phyloP scores from a whole-genome alignment of 2,113 vertebrate species.

The Urocynchramus pylzowi region DNA sequence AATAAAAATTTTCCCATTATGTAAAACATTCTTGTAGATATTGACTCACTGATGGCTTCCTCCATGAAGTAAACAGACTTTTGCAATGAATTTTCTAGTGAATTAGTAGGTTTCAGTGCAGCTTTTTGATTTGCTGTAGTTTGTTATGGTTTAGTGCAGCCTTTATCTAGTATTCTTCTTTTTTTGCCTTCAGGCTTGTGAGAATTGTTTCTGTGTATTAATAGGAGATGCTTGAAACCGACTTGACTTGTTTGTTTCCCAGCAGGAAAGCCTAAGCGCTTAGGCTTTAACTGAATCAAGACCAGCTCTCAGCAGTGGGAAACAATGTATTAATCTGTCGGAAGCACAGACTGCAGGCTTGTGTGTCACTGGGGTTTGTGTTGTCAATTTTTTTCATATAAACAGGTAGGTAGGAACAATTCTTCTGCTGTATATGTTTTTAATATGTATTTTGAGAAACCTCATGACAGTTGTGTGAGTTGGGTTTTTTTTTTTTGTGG shows the following conservation, averaged over 20 bases:
- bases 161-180: background rate
- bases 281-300: constrained; percentile 49
- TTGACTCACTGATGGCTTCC: constrained; percentile 66
- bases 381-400: constrained; percentile 25
- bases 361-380: constrained; percentile 25
- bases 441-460: background rate
- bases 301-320: constrained; percentile 49
- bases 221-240: constrained; percentile 41
- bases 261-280: constrained; percentile 52
- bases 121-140: background rate
- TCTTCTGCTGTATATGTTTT: background rate
- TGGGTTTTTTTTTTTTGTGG: background rate
- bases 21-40: constrained; percentile 50
- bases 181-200: constrained; percentile 10
- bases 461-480: background rate
- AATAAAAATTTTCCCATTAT: constrained; percentile 63
- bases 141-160: background rate
- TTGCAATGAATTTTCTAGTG: background rate
- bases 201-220: constrained; percentile 51
- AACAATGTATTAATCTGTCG: constrained; percentile 22
- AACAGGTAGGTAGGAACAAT: constrained; percentile 27
- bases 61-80: constrained; percentile 33
- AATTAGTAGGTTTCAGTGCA: background rate
- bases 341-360: constrained; percentile 28
- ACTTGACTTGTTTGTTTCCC: constrained; percentile 49